These are phyloP conservation scores for Melieria omissa DNA, from an alignment of 2,888 invertebrate genomes.

Conservation along the genomic window DNA sequence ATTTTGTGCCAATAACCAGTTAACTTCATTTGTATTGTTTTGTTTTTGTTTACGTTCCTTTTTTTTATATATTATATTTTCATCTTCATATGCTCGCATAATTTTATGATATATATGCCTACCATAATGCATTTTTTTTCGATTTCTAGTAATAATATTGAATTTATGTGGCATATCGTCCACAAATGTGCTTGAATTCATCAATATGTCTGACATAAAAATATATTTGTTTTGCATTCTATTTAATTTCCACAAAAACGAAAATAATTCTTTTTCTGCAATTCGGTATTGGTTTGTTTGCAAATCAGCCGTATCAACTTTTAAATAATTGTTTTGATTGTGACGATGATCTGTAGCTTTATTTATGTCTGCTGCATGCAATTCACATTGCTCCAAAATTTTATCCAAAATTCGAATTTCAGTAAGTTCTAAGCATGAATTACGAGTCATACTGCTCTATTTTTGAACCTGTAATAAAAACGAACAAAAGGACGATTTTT, in stretches of 20 bases:
- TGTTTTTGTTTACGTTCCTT: slow-evolving; percentile 13
- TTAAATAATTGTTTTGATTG: slow-evolving; percentile 22
- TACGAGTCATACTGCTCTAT: slow-evolving; percentile 49
- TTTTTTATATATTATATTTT: slow-evolving; percentile 23
- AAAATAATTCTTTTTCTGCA: slow-evolving; percentile 53
- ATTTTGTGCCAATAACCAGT: too few relatives aligned
- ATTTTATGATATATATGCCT: slow-evolving; percentile 45
- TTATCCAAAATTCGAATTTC: slow-evolving; percentile 55
- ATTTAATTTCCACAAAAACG: slow-evolving; percentile 52
- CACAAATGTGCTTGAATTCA: slow-evolving; percentile 49
- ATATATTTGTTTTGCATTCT: slow-evolving; percentile 52
- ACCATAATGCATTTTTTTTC: slow-evolving; percentile 10
- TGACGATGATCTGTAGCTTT: slow-evolving; percentile 21
- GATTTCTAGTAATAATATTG: slow-evolving; percentile 2
- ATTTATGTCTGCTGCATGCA: slow-evolving; percentile 38
- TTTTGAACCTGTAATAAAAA: slow-evolving; percentile 32
- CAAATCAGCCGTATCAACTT: slow-evolving; percentile 21
- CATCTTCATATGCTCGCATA: slow-evolving; percentile 23
- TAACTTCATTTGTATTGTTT: slow-evolving; percentile 7
- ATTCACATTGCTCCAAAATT: slow-evolving; percentile 52
- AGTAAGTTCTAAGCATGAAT: slow-evolving; percentile 52
- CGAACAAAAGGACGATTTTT: too few relatives aligned
- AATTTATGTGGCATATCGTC: slow-evolving; percentile 15
- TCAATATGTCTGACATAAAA: slow-evolving; percentile 52
- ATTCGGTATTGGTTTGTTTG: slow-evolving; percentile 47